Evolutionary conservation across 2,888 invertebrate species (phyloP), one percentile per base, ranked within the genome.

Genomic region (Athalia rosae): DNA sequence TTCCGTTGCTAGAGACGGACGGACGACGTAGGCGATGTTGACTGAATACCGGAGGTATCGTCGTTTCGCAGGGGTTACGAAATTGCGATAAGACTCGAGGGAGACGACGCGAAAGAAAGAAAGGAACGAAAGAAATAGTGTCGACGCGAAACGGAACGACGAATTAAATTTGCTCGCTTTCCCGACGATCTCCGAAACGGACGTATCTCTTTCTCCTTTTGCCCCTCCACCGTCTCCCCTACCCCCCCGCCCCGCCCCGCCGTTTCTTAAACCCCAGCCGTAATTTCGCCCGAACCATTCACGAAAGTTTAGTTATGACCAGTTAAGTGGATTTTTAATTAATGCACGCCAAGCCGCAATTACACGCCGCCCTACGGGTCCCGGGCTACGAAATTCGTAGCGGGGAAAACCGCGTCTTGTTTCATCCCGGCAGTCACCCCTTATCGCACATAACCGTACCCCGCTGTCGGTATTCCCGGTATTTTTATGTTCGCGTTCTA

Each of bases 281-380:
- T 61, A 74, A 74, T 74, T 74, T 74, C 48, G n/a, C 62, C 43
- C 43, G 13, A 6, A 13, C 13, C 9, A 58, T 45, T 61, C n/a
- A 56, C 74, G 48, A 61, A 74, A 74, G 74, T 62, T 74, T 13
- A 74, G 74, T 74, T 74, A 67, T 67, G 74, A 74, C 59, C 74
- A 61, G 74, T 74, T 74, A 50, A 74, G 7, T 43, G 50, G 50
- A 43, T 74, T 74, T 74, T 74, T 74, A 74, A 74, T 74, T 74
- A 74, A 61, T 61, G 59, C 59, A 43, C 61, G 61, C 61, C 61
- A 62, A 41, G 28, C 47, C 15, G 74, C 15, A 74, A 61, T 74
- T 45, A 43, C 59, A 62, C 41, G 50, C 28, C 59, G 58, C 45
- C 41, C 56, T n/a, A 7, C 48, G 61, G 61, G 11, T n/a, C n/a